Evolutionary conservation across 2,797 vertebrate species (phyloP).

Genomic region (Orientallactaga sibirica): DNA sequence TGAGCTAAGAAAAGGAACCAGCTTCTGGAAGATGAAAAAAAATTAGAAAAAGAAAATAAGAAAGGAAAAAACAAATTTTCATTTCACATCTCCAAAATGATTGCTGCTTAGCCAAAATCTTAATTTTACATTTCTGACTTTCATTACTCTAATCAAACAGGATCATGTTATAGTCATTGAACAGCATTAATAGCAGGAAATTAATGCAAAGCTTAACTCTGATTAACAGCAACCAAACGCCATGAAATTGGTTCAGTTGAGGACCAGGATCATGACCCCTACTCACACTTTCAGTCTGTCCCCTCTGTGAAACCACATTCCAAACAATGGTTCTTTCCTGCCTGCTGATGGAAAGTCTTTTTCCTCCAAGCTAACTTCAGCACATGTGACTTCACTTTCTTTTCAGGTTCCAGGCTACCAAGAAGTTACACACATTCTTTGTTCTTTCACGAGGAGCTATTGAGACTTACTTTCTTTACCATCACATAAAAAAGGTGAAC

Average conservation of each 20-base stretch:
- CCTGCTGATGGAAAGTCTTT: not conserved
- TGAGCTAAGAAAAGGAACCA: not conserved
- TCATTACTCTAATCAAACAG: not conserved
- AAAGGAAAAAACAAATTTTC: not conserved
- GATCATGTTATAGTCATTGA: not conserved
- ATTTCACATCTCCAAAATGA: not conserved
- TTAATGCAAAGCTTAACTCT: not conserved
- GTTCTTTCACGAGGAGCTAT: not conserved
- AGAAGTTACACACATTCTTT: not conserved
- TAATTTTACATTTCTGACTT: not conserved
- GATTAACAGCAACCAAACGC: not conserved
- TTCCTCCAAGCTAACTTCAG: not conserved
- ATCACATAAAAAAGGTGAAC: not conserved
- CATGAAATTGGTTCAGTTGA: not conserved
- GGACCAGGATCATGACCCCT: not conserved
- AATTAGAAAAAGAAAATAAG: not conserved
- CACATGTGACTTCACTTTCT: not conserved
- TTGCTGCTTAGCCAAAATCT: rapidly evolving
- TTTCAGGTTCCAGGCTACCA: not conserved
- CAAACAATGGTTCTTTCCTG: not conserved
- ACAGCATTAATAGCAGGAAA: not conserved
- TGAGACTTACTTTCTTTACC: not conserved
- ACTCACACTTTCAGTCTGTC: not conserved
- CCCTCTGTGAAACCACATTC: not conserved
- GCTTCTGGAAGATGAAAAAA: not conserved